Evolutionary conservation across 2,797 vertebrate genomes (phyloP).

Genomic region (Spinus olivaceus): DNA sequence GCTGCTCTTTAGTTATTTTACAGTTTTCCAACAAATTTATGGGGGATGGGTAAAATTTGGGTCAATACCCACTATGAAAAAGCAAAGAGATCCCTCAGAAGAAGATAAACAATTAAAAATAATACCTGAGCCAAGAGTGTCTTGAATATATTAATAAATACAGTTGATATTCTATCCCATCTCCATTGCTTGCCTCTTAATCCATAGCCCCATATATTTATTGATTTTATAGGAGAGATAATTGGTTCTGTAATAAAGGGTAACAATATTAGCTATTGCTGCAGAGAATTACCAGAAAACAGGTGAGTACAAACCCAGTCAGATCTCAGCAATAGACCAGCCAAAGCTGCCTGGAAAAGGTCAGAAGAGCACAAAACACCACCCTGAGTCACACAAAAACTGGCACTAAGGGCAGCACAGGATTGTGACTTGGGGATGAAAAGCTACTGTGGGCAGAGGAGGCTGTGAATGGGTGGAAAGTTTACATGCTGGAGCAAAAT

Average conservation of each 20-base stretch:
- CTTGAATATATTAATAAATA: background rate
- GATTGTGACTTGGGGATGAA: background rate
- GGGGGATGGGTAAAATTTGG: background rate
- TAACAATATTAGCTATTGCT: background rate
- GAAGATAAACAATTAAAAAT: background rate
- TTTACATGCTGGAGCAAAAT: background rate
- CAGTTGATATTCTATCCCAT: background rate
- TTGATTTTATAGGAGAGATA: background rate
- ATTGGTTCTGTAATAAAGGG: background rate
- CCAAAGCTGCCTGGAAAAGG: background rate
- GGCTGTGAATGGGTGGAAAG: background rate
- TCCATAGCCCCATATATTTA: background rate
- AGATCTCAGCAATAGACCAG: background rate
- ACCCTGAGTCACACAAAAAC: background rate
- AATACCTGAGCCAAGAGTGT: background rate
- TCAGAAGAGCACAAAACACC: background rate
- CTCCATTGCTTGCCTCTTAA: background rate
- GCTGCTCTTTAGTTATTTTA: background rate
- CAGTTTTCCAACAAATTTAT: background rate
- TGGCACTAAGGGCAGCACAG: background rate
- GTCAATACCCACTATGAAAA: background rate
- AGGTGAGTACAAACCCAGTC: background rate
- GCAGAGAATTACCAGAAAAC: background rate
- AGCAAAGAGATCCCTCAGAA: background rate
- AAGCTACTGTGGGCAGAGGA: background rate